Evolutionary conservation across 2,113 vertebrate genomes (phyloP).

Genomic region (Gnathonemus echidnorhynchus): DNA sequence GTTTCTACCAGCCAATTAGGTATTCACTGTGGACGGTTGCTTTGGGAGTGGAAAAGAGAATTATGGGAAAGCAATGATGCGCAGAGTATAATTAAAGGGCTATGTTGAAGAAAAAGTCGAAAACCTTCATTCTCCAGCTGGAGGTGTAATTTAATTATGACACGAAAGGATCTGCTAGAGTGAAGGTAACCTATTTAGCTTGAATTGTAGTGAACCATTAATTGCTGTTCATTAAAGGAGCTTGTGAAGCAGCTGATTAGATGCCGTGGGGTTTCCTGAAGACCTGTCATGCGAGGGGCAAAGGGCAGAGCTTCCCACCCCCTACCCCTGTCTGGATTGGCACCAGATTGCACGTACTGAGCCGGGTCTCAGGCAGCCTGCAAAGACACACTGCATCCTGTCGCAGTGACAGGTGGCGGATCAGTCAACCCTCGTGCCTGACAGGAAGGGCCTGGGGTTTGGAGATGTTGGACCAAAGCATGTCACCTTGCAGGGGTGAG

Average conservation of each 20-base stretch:
- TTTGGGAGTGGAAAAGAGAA: neutral
- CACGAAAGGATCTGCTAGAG: neutral
- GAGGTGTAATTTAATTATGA: slow-evolving; percentile 10
- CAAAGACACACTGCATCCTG: neutral
- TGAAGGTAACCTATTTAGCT: slow-evolving; percentile 1
- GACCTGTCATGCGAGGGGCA: neutral
- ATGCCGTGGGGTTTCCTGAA: neutral
- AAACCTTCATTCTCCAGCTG: neutral
- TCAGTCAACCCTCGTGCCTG: neutral
- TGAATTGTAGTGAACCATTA: neutral
- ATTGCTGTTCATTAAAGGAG: neutral
- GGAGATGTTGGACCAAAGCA: neutral
- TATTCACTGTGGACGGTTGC: neutral
- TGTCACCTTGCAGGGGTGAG: neutral
- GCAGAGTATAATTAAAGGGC: neutral
- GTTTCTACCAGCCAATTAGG: slow-evolving; percentile 3
- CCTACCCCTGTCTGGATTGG: neutral
- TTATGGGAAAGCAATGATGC: neutral
- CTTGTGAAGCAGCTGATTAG: neutral
- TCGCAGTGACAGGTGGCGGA: neutral
- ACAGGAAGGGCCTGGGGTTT: neutral
- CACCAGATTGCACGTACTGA: neutral
- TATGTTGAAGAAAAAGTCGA: neutral
- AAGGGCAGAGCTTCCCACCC: neutral
- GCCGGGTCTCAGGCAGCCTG: neutral